Evolutionary conservation across 2,888 invertebrate species (phyloP), one percentile per base, ranked within the genome.

Genomic region (Zaprionus lineosus): DNA sequence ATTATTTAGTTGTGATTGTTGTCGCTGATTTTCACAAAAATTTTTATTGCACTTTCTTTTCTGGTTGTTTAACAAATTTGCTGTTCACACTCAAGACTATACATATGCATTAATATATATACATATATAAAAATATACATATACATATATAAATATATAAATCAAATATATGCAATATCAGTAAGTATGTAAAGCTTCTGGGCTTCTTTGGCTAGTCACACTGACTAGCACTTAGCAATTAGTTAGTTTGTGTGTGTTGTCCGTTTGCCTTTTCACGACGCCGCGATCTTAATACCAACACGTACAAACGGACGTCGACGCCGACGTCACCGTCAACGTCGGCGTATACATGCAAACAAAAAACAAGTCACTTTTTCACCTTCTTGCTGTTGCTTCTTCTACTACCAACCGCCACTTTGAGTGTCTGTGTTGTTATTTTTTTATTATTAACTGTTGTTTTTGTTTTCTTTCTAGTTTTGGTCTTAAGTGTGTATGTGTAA

Each of bases 21-120:
- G 61, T 31, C 21, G 28, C 28, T 41, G 60, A 37, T 72, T 82
- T 72, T 72, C 65, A 74, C 57, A 55, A 59, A 26, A 51, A 52
- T 60, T 56, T 60, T 84, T 74, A 82, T 74, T 82, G 84, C 86
- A 82, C 81, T 82, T 82, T 82, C 86, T 85, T 85, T 81, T 78
- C 57, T 64, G 40, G 39, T 52, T 43, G 51, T 47, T 57, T 48
- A 44, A 50, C 58, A 43, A 58, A 11, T 50, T 60, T 47, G 24
- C 60, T 43, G 36, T 59, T 55, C 61, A 46, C 58, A 47, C 43
- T 47, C 18, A 29, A 39, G 11, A 48, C 16, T 8, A 16, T 29
- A 51, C n/a, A 8, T 5, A 37, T 3, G 6, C 36, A 50, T 36
- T n/a, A n/a, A 18, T 21, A 8, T 41, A 18, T 7, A 28, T 16